These are phyloP conservation scores for Leptinotarsa haldemani DNA, from an alignment of 2,888 invertebrate genomes.

Conservation along the genomic window DNA sequence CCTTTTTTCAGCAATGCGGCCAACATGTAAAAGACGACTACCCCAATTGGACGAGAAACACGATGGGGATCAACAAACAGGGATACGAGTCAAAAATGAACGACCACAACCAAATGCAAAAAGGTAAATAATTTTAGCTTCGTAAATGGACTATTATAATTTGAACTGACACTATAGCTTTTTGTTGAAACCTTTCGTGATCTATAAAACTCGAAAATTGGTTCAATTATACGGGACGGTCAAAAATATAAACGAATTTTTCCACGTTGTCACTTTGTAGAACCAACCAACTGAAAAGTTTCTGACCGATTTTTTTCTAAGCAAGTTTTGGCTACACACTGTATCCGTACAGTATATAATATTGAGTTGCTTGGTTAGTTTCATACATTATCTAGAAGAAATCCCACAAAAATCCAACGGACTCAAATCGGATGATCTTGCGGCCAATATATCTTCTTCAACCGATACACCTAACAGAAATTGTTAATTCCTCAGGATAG, in stretches of 20 bases:
- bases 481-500: too few species aligned
- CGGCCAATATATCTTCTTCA: too few species aligned
- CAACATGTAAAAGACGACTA: constrained; percentile 69
- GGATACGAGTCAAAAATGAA: constrained; percentile 72
- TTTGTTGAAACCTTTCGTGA: background rate
- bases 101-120: constrained; percentile 68
- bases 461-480: too few species aligned
- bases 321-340: too few species aligned
- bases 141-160: background rate
- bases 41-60: constrained; percentile 68
- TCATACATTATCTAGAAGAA: too few species aligned
- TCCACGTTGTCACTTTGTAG: too few species aligned
- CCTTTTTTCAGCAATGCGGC: constrained; percentile 66
- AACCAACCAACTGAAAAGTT: too few species aligned
- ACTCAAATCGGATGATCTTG: too few species aligned
- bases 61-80: constrained; percentile 68
- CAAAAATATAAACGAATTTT: background rate
- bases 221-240: background rate
- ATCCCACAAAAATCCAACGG: too few species aligned
- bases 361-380: too few species aligned
- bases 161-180: background rate
- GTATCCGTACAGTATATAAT: too few species aligned
- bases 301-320: too few species aligned
- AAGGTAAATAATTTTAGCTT: constrained; percentile 63
- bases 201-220: background rate